A percentile compares a stretch with the other conserved stretches of the same genome.
Conservation (phyloP, 2,797 vertebrate genomes). For the Myripristis jacobus region DNA sequence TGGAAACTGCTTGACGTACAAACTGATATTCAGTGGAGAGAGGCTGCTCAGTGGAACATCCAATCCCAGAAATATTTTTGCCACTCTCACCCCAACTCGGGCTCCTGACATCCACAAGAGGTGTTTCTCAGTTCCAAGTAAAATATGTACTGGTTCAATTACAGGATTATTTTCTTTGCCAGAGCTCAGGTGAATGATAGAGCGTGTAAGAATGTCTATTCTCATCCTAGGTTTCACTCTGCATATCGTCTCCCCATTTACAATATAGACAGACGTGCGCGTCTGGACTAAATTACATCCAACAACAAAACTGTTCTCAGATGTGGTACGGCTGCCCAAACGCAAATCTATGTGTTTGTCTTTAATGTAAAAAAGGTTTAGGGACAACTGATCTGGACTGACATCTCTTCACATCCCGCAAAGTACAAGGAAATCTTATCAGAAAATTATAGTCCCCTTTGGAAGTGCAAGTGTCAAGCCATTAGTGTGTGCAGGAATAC, state of each 20-base stretch:
- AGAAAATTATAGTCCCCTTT: conserved; percentile 13
- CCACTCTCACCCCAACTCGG: neutral
- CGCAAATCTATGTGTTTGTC: conserved; percentile 24
- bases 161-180: conserved; percentile 9
- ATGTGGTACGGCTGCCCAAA: conserved; percentile 29
- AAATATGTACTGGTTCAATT: neutral
- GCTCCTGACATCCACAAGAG: neutral
- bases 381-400: conserved; percentile 28
- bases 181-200: conserved; percentile 5
- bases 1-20: neutral
- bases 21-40: conserved; percentile 8
- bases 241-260: neutral
- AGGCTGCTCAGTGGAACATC: neutral
- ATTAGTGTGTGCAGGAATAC: conserved; percentile 24
- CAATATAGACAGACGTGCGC: conserved; percentile 5
- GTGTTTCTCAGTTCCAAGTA: neutral
- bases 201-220: neutral
- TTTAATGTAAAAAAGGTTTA: conserved; percentile 24
- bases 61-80: neutral
- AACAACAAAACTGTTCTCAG: conserved; percentile 34
- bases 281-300: conserved; percentile 29
- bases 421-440: conserved; percentile 16
- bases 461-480: conserved; percentile 19
- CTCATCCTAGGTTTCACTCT: neutral
- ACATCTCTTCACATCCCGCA: conserved; percentile 24